Percentiles rank a stretch among this genome's conserved stretches.
Conservation (phyloP, 2,113 vertebrate genomes). For the Ammospiza caudacuta region DNA sequence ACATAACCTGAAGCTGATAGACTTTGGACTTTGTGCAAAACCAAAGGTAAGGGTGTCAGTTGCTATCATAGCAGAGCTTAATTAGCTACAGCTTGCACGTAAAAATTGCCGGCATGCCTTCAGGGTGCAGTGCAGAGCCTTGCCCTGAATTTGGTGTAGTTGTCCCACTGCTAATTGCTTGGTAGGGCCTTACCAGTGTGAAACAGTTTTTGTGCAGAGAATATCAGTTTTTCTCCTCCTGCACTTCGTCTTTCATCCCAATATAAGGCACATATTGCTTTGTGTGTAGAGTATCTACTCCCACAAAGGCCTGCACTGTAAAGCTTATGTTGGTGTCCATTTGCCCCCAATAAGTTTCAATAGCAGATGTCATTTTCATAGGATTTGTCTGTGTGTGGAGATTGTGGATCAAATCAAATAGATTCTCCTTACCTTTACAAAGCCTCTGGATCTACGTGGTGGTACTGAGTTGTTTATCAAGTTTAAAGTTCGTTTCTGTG, state of each 20-base stretch:
- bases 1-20: conserved; percentile 94
- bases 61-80: not conserved
- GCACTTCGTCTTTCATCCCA: not conserved
- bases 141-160: not conserved
- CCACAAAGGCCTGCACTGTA: not conserved
- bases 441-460: not conserved
- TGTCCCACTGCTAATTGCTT: not conserved
- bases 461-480: not conserved
- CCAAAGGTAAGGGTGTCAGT: conserved; percentile 83
- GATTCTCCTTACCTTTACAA: not conserved
- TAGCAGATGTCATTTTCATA: not conserved
- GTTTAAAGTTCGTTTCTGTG: not conserved
- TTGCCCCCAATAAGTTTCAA: not conserved
- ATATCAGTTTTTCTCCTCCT: not conserved
- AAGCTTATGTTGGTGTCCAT: not conserved
- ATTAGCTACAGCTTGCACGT: fast-evolving
- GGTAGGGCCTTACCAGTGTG: too few species aligned
- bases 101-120: not conserved
- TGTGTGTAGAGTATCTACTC: not conserved
- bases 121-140: not conserved
- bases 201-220: not conserved
- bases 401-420: not conserved
- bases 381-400: not conserved
- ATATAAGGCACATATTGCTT: not conserved
- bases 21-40: conserved; percentile 95